phyloP scores from a whole-genome alignment of 2,797 vertebrate species.

The Macropodus opercularis region DNA sequence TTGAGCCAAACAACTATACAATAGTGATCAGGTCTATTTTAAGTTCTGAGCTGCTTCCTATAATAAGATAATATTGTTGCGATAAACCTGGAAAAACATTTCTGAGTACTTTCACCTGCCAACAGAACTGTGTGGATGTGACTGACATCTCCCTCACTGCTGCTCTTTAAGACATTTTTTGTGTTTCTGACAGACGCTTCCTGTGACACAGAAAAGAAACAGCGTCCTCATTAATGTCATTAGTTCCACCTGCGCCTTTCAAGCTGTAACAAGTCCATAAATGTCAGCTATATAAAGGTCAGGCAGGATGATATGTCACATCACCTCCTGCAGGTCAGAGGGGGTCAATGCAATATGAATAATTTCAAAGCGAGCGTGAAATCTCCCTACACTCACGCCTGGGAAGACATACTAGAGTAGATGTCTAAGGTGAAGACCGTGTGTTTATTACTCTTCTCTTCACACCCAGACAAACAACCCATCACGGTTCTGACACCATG shows the following conservation, averaged over 20 bases:
- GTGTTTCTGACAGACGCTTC: neutral
- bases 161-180: neutral
- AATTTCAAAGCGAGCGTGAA: neutral
- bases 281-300: conserved; percentile 5
- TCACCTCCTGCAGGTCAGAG: conserved; percentile 6
- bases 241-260: conserved; percentile 18
- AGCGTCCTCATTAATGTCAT: conserved; percentile 9
- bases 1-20: no score
- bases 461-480: no score
- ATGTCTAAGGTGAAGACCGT: neutral
- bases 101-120: no score
- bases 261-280: conserved; percentile 13
- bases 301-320: neutral
- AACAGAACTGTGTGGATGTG: no score
- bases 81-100: no score
- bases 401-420: neutral
- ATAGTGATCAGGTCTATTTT: no score
- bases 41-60: no score
- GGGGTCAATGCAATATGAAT: neutral
- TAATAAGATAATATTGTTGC: no score
- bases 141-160: no score
- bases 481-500: neutral
- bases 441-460: no score
- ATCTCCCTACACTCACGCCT: neutral
- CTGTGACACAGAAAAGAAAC: conserved; percentile 5